Evolutionary conservation across 2,888 invertebrate genomes (phyloP).

Genomic region (Beris chalybata): DNA sequence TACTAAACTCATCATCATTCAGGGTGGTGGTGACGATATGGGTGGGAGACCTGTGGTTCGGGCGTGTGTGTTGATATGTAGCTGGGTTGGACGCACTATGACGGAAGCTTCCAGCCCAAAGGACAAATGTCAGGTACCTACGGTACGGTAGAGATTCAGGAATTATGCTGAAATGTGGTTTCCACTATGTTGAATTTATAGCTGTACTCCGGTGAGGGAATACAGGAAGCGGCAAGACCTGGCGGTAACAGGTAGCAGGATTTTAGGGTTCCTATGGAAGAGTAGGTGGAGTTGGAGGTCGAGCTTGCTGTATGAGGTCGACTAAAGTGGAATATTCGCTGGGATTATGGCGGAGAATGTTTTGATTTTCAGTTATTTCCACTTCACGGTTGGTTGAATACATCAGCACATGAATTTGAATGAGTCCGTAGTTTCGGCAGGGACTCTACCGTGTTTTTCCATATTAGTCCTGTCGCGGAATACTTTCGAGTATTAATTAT

Average conservation of each 20-base stretch:
- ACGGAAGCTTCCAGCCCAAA: conserved; percentile 15
- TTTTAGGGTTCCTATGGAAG: too few relatives aligned
- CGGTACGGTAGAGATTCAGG: conserved; percentile 9
- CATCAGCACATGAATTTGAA: background rate
- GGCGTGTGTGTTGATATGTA: too few relatives aligned
- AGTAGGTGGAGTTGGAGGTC: too few relatives aligned
- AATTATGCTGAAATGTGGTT: conserved; percentile 26
- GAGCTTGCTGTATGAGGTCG: background rate
- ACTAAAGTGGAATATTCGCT: conserved; percentile 17
- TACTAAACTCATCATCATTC: too few relatives aligned
- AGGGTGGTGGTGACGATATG: too few relatives aligned
- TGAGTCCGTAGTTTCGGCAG: too few relatives aligned
- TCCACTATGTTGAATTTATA: conserved; percentile 24
- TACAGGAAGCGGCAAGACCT: conserved; percentile 5
- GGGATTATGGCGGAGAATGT: conserved; percentile 25
- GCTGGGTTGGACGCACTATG: too few relatives aligned
- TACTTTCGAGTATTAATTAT: too few relatives aligned
- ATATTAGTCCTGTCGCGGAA: too few relatives aligned
- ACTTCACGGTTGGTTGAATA: conserved; percentile 21
- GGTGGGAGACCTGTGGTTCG: too few relatives aligned
- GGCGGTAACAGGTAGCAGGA: conserved; percentile 19
- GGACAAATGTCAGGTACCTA: conserved; percentile 2
- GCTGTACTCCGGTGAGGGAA: conserved; percentile 15
- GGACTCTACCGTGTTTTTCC: too few relatives aligned
- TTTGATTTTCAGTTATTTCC: conserved; percentile 29